A percentile compares a stretch with the other conserved stretches of the same genome.
These are phyloP conservation scores for Liasis olivaceus DNA, from an alignment of 2,797 vertebrate genomes.

Conservation along the genomic window DNA sequence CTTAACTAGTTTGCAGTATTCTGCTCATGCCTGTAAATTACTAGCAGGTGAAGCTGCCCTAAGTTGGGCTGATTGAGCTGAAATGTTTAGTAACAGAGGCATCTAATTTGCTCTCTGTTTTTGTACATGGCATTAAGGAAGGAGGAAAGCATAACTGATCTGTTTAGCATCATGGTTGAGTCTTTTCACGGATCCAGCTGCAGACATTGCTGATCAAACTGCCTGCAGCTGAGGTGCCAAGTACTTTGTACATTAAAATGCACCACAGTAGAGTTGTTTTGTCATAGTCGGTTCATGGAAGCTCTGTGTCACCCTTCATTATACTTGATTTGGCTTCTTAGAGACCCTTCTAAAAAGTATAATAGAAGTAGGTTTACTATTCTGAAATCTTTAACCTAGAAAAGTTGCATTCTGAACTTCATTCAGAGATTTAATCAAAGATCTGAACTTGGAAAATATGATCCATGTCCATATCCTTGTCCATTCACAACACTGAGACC, in stretches of 20 bases:
- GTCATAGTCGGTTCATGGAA: not conserved
- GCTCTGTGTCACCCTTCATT: not conserved
- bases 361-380: not conserved
- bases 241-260: not conserved
- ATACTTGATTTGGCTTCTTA: not conserved
- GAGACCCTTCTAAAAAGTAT: not conserved
- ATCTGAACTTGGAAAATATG: not conserved
- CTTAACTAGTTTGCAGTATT: not conserved
- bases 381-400: conserved; percentile 2
- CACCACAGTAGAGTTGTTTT: not conserved
- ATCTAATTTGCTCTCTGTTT: conserved; percentile 28
- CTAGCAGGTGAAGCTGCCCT: conserved; percentile 10
- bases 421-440: not conserved
- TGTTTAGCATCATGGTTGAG: not conserved
- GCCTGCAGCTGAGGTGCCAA: conserved; percentile 1
- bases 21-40: conserved; percentile 11
- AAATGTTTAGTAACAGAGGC: conserved; percentile 25
- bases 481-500: conserved; percentile 55
- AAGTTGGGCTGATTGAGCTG: not conserved
- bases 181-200: conserved; percentile 21
- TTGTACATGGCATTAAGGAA: conserved; percentile 20
- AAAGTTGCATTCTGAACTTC: not conserved
- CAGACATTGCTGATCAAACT: not conserved
- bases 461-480: not conserved
- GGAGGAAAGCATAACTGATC: not conserved